Evolutionary conservation across 1,140 invertebrate genomes (phyloP), one percentile per base, ranked within the genome.

Genomic region (Palaemon carinicauda): DNA sequence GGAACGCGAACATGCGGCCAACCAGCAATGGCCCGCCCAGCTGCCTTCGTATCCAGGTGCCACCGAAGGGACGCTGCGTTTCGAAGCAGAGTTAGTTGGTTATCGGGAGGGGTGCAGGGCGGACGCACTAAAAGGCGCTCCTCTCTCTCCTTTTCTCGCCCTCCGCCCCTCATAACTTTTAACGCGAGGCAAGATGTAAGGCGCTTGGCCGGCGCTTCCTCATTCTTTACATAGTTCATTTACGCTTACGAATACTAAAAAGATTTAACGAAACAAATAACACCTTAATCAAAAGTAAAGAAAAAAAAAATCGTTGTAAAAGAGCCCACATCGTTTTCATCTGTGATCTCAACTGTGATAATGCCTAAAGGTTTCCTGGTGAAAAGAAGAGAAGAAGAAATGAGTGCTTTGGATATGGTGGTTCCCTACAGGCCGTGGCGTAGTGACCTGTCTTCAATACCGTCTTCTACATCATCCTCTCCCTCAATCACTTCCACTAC

Each of bases 271-370:
- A 27, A 69, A 69, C 21, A 69, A 69, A 19, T 17, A 69, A 31
- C 29, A 27, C 2, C 21, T 69, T 69, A 69, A 41, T 41, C 41
- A 41, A 41, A 41, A 41, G 7, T 41, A 41, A 7, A 41, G 41
- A 41, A 41, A 41, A 41, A 41, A 41, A 41, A 41, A 41, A 41
- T 41, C 41, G 12, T 41, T 41, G 41, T 0, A 41, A 41, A 41
- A 41, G 65, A 69, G 21, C 29, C 65, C 54, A 53, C 83, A 69
- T 78, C 80, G 77, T 53, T 80, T n/a, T 56, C 85, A 87, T 81
- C 85, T 87, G 85, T 87, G 85, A 87, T 87, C 85, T 87, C 85
- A 78, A 88, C 82, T 88, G 87, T 88, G 87, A 88, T 88, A 84
- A 88, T 88, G 87, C 82, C 87, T 53, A 88, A 88, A 88, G 87